phyloP scores from a whole-genome alignment of 2,888 invertebrate genomes.

The Isoperla grammatica region DNA sequence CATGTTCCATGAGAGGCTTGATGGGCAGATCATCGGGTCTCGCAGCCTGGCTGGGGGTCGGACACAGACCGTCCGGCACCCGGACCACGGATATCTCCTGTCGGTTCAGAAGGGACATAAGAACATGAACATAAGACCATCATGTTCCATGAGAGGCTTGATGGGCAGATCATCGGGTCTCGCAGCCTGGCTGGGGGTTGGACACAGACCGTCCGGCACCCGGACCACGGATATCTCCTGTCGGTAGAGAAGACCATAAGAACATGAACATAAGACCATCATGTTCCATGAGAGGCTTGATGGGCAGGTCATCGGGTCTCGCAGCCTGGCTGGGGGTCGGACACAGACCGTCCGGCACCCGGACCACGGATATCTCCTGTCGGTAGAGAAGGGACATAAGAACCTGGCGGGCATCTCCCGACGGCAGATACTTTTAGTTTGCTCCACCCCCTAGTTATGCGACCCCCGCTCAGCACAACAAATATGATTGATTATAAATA shows the following conservation, averaged over 20 bases:
- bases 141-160: constrained; percentile 45
- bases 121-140: too few relatives aligned
- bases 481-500: too few relatives aligned
- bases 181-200: constrained; percentile 48
- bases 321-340: constrained; percentile 48
- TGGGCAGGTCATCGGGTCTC: constrained; percentile 65
- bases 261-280: too few relatives aligned
- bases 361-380: constrained; percentile 68
- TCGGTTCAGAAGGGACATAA: too few relatives aligned
- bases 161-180: constrained; percentile 66
- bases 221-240: constrained; percentile 68
- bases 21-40: constrained; percentile 66
- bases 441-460: too few relatives aligned
- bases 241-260: too few relatives aligned
- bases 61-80: constrained; percentile 51
- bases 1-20: constrained; percentile 45
- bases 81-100: constrained; percentile 68
- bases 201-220: constrained; percentile 51
- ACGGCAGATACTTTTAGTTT: too few relatives aligned
- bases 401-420: too few relatives aligned
- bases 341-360: constrained; percentile 52
- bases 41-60: constrained; percentile 48
- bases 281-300: constrained; percentile 47
- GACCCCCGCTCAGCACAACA: too few relatives aligned
- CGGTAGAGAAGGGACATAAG: too few relatives aligned